Conservation (phyloP, 2,888 invertebrate species). For the Hesperia comma region DNA sequence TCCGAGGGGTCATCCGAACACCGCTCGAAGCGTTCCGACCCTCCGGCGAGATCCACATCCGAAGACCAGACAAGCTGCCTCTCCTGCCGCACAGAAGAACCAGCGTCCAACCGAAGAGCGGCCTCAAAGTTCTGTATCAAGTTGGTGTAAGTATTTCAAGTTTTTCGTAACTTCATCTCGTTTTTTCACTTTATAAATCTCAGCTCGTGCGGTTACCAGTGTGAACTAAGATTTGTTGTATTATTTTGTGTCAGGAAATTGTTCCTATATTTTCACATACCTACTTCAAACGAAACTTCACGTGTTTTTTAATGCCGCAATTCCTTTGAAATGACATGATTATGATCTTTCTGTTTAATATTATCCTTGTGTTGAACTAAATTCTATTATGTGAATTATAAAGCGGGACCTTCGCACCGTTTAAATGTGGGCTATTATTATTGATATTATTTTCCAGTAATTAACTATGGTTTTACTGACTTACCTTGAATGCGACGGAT, state of each 20-base stretch:
- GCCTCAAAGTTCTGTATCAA: constrained; percentile 88
- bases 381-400: not conserved
- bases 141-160: constrained; percentile 85
- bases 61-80: constrained; percentile 77
- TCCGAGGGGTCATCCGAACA: constrained; percentile 75
- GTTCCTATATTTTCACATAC: too few relatives aligned
- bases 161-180: too few relatives aligned
- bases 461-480: constrained; percentile 40
- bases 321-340: too few relatives aligned
- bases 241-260: too few relatives aligned
- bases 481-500: constrained; percentile 42
- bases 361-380: too few relatives aligned
- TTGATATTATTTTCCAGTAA: constrained; percentile 38
- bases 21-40: constrained; percentile 84
- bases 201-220: not conserved
- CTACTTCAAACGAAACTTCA: too few relatives aligned
- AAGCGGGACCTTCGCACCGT: constrained; percentile 20
- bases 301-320: too few relatives aligned
- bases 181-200: not conserved
- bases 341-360: too few relatives aligned
- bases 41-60: constrained; percentile 73
- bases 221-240: too few relatives aligned
- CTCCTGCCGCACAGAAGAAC: constrained; percentile 79
- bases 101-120: constrained; percentile 74
- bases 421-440: constrained; percentile 39